Percentiles rank a stretch among this genome's conserved stretches.
phyloP scores from a whole-genome alignment of 2,888 invertebrate genomes.

The Sycophila texana region DNA sequence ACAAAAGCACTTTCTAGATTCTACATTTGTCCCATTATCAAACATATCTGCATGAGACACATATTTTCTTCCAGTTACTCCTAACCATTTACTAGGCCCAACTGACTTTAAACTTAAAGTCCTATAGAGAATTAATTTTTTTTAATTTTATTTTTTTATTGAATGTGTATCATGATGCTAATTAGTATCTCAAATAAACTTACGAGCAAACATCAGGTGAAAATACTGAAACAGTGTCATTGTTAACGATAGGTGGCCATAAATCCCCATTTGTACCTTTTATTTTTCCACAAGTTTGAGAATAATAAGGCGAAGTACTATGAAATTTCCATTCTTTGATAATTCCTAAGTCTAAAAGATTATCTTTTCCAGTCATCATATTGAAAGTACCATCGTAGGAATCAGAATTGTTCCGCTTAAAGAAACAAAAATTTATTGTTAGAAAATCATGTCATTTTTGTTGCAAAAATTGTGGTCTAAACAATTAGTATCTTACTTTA shows the following conservation, averaged over 20 bases:
- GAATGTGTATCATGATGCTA: constrained; percentile 3
- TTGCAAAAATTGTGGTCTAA: neutral
- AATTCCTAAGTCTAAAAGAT: constrained; percentile 82
- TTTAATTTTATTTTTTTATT: constrained; percentile 1
- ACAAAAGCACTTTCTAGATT: constrained; percentile 84
- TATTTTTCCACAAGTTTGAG: constrained; percentile 81
- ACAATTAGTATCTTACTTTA: constrained; percentile 77
- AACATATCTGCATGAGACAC: constrained; percentile 81
- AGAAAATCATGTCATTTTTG: neutral
- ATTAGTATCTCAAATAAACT: constrained; percentile 66
- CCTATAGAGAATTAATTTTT: constrained; percentile 65
- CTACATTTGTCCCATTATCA: constrained; percentile 83
- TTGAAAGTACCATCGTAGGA: constrained; percentile 87
- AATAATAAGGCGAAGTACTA: constrained; percentile 78
- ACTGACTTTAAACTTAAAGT: constrained; percentile 72
- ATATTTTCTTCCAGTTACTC: constrained; percentile 78
- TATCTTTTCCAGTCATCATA: constrained; percentile 84
- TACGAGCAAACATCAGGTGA: constrained; percentile 88
- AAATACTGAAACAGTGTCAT: constrained; percentile 81
- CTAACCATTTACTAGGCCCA: constrained; percentile 73
- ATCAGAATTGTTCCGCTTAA: constrained; percentile 84
- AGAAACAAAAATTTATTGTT: constrained; percentile 53
- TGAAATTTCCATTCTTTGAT: constrained; percentile 84
- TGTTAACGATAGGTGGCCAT: constrained; percentile 83
- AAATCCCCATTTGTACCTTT: constrained; percentile 88